Evolutionary conservation across 2,797 vertebrate species (phyloP), one percentile per base, ranked within the genome.

Genomic region (Myotis planiceps): DNA sequence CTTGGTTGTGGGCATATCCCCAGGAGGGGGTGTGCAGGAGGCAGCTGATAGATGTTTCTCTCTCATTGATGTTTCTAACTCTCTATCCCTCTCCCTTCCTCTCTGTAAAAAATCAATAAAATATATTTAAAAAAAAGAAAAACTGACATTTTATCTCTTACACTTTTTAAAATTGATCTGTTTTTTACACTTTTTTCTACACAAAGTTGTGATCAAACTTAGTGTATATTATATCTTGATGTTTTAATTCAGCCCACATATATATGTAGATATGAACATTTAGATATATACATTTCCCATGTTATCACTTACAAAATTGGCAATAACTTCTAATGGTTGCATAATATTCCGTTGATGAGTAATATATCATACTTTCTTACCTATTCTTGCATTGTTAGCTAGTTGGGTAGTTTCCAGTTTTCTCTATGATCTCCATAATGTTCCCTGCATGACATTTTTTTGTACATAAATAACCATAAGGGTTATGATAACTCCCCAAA

Each of bases 71-170:
- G 42, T 42, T 42, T 42, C 42, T 42, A 42, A 42, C 9, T 42
- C 9, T 10, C 42, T 42, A 42, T 42, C 42, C 42, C 42, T 42
- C 42, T 42, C 42, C 42, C 42, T 10, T 2, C 42, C 9, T 42
- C 42, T 42, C 42, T 42, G 42, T 42, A 42, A 42, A 42, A 42
- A 42, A 2, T 42, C 42, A 42, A 42, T 42, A 42, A 42, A 2
- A 42, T 42, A 10, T 10, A 69, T 53, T 65, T 58, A 49, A 88
- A 47, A 42, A 42, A 42, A 42, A 42, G 79, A 32, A 81, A 92
- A 82, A 83, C n/a, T 72, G 49, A 95, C 78, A 89, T 86, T 88
- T 71, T 45, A 9, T 74, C 21, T 90, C 47, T 29, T 76, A 53
- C 2, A 81, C 45, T 69, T 86, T 92, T 90, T 65, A n/a, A 53